A percentile compares a stretch with the other conserved stretches of the same genome.
phyloP scores from a whole-genome alignment of 2,113 vertebrate species.

The Regulus satrapa region DNA sequence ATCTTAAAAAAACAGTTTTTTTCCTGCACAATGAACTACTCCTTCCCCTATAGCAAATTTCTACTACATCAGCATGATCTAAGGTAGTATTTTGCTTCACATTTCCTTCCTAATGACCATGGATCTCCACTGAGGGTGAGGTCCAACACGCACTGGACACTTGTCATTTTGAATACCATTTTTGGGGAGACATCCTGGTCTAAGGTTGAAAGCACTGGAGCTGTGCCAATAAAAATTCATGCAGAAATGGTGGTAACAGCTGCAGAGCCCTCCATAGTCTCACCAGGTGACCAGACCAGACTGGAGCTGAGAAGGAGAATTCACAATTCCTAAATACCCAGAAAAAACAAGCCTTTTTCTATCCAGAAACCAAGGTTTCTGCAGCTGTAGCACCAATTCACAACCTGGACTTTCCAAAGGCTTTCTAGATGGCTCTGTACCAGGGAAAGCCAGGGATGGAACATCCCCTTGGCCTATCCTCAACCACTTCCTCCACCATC shows the following conservation, averaged over 20 bases:
- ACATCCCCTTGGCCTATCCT: neutral
- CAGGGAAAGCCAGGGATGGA: neutral
- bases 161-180: neutral
- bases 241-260: neutral
- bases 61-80: neutral
- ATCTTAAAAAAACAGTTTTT: neutral
- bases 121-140: neutral
- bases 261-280: neutral
- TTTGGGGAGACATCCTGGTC: neutral
- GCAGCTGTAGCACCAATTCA: neutral
- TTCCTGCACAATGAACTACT: neutral
- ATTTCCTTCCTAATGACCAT: neutral
- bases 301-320: neutral
- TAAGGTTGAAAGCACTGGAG: neutral
- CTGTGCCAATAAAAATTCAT: neutral
- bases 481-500: neutral
- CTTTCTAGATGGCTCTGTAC: neutral
- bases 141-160: neutral
- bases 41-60: neutral
- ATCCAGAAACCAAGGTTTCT: no score
- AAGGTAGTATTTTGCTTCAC: neutral
- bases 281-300: neutral
- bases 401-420: neutral
- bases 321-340: neutral
- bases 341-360: neutral